These are phyloP conservation scores for Alethe diademata DNA, from an alignment of 2,113 vertebrate species.

Conservation along the genomic window DNA sequence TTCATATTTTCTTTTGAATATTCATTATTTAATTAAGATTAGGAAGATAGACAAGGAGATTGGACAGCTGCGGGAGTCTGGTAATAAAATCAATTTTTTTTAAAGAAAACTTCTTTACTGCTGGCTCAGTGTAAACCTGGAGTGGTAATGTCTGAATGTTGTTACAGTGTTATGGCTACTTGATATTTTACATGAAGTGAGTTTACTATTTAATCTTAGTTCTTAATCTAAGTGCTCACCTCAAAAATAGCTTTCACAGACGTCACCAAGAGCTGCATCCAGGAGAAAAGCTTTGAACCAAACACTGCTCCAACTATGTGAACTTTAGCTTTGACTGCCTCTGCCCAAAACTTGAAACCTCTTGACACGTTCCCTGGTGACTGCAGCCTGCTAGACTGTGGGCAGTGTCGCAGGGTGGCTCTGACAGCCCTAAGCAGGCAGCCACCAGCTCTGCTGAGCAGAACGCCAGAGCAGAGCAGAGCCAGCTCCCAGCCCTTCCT, in stretches of 20 bases:
- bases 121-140: not conserved
- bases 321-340: not conserved
- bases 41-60: slow-evolving; percentile 46
- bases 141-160: not conserved
- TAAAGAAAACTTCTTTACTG: not conserved
- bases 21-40: slow-evolving; percentile 62
- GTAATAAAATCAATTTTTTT: not conserved
- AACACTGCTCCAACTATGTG: not conserved
- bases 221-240: not conserved
- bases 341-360: not conserved
- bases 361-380: fast-evolving
- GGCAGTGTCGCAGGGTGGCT: not conserved
- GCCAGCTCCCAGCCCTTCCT: not conserved
- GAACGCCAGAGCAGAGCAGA: not conserved
- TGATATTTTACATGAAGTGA: not conserved
- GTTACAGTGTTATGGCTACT: not conserved
- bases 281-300: not conserved
- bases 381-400: fast-evolving
- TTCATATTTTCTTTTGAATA: slow-evolving; percentile 55
- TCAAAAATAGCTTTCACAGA: not conserved
- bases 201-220: not conserved
- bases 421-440: not conserved
- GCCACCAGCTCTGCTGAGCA: not conserved
- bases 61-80: slow-evolving; percentile 11
- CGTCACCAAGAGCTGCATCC: not conserved